Evolutionary conservation across 2,797 vertebrate species (phyloP), one percentile per base, ranked within the genome.

Genomic region (Delichon dasypus): DNA sequence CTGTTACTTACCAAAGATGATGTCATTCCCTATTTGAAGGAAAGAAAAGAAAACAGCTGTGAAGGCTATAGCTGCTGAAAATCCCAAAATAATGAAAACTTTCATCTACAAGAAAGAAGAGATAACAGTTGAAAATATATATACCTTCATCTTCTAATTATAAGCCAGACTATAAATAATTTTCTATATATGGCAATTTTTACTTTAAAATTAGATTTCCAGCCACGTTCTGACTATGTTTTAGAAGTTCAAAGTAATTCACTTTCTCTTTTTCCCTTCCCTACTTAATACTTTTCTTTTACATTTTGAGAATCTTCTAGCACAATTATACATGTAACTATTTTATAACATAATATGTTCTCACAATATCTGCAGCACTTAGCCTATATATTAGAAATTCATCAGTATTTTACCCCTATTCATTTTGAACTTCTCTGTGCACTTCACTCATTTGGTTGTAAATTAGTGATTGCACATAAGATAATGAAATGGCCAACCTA

Each of bases 1-100:
- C n/a, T 55, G 45, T 66, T 88, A 95, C 98, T 97, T 88, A 98
- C 97, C 96, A 85, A 97, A 93, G 11, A 94, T 40, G 21, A 23
- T 68, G 21, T 88, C 82, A 85, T 73, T 81, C 42, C 51, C 47
- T 44, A 45, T 89, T 77, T 40, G 75, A 86, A 97, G 8, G 58
- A 95, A 93, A 47, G 90, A 81, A 92, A 97, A 81, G 64, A 97
- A 71, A 68, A 95, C 21, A 65, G 85, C 94, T 10, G 93, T 70
- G 62, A 94, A 95, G 44, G 91, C 88, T 44, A 91, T 66, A 14
- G 54, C 45, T 89, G 97, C 78, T 21, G 67, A 76, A 87, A 95
- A 42, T 34, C 94, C 89, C 91, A 97, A 76, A 77, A 95, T 42
- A 48, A 94, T 47, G 16, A 85, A 93, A 5, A 48, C 29, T 89